Evolutionary conservation across 2,113 vertebrate species (phyloP).

Genomic region (Phylloscopus trochiloides): DNA sequence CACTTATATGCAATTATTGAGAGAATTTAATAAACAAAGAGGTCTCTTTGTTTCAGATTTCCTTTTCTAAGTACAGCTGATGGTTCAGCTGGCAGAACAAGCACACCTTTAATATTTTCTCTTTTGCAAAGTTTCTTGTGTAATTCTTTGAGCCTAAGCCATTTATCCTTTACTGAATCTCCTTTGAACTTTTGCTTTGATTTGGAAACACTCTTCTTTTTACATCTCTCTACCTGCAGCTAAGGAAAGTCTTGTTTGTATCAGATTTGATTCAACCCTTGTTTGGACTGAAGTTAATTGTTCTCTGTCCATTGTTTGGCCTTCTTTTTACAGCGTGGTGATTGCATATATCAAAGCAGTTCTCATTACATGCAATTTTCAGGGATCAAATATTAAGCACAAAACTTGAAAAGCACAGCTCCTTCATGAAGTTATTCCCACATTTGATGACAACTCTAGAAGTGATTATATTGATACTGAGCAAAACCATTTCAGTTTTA

Average conservation of each 20-base stretch:
- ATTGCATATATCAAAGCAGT: neutral
- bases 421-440: neutral
- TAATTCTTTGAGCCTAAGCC: neutral
- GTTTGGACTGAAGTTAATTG: neutral
- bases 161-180: neutral
- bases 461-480: neutral
- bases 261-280: neutral
- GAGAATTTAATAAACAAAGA: neutral
- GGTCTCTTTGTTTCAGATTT: neutral
- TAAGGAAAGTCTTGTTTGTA: neutral
- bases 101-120: neutral
- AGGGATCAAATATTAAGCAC: neutral
- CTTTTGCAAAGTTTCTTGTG: neutral
- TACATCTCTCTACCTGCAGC: neutral
- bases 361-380: neutral
- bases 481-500: neutral
- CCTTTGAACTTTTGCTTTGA: neutral
- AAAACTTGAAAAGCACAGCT: neutral
- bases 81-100: neutral
- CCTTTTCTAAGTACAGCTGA: neutral
- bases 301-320: neutral
- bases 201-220: neutral
- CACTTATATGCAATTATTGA: neutral
- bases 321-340: neutral
- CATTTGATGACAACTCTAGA: neutral